A percentile compares a stretch with the other conserved stretches of the same genome.
phyloP scores from a whole-genome alignment of 2,113 vertebrate genomes.

The Paracanthobrama guichenoti region DNA sequence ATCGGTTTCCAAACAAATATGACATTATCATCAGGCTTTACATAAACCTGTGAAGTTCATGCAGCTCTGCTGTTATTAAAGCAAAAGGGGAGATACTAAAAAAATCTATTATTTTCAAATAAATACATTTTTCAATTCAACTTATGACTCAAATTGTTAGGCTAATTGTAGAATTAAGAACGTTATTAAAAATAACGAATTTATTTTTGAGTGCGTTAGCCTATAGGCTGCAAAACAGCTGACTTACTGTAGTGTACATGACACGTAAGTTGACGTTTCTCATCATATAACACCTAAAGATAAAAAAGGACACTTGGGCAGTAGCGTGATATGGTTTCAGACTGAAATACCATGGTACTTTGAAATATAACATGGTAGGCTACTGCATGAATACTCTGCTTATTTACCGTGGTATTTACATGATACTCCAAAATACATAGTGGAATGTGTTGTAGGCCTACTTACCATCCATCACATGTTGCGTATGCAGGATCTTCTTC shows the following conservation, averaged over 20 bases:
- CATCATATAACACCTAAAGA: neutral
- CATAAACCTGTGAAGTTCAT: neutral
- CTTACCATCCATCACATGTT: neutral
- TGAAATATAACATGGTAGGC: neutral
- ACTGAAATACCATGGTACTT: neutral
- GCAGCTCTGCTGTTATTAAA: neutral
- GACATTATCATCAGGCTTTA: neutral
- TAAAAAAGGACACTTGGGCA: neutral
- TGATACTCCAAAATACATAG: neutral
- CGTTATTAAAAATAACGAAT: too few relatives aligned
- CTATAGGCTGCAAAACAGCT: neutral
- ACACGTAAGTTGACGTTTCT: neutral
- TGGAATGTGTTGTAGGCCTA: too few relatives aligned
- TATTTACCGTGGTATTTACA: neutral
- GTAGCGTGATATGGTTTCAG: neutral
- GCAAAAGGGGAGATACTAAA: too few relatives aligned
- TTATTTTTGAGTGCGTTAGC: too few relatives aligned
- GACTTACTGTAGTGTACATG: neutral
- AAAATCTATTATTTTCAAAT: too few relatives aligned
- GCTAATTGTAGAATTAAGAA: too few relatives aligned
- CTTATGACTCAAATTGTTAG: neutral
- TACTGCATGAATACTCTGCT: neutral
- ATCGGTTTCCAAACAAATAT: neutral
- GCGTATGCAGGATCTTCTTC: neutral
- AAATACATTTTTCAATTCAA: neutral